Percentiles rank a stretch among this genome's conserved stretches.
phyloP scores from a whole-genome alignment of 2,888 invertebrate species.

The Eupeodes latifasciatus region DNA sequence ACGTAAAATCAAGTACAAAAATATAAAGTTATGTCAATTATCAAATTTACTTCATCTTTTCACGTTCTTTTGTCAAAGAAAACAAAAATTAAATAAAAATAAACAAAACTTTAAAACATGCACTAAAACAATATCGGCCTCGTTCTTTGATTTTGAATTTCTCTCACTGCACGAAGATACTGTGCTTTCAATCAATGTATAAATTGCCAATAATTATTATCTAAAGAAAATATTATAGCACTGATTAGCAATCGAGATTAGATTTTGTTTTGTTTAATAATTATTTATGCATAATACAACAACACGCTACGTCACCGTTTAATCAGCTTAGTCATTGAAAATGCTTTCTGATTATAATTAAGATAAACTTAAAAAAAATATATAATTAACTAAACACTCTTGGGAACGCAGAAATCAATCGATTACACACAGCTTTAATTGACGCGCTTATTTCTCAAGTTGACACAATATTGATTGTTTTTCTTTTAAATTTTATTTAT shows the following conservation, averaged over 20 bases:
- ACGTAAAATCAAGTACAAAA: no score
- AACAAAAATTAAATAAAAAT: background rate
- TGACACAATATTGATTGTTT: background rate
- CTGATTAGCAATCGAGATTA: slow-evolving; percentile 32
- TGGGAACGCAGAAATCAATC: background rate
- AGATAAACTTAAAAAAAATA: slow-evolving; percentile 23
- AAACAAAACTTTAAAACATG: background rate
- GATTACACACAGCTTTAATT: slow-evolving; percentile 21
- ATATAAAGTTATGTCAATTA: background rate
- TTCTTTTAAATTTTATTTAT: background rate
- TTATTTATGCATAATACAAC: background rate
- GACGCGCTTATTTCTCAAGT: background rate
- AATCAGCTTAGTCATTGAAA: slow-evolving; percentile 21
- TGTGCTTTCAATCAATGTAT: slow-evolving; percentile 12
- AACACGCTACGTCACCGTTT: slow-evolving; percentile 26
- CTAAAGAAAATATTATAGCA: background rate
- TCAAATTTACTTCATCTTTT: background rate
- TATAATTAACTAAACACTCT: background rate
- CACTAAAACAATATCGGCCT: background rate
- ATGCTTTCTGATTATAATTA: slow-evolving; percentile 28
- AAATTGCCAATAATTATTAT: slow-evolving; percentile 15
- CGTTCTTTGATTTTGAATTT: background rate
- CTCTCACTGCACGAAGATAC: background rate
- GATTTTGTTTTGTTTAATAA: background rate
- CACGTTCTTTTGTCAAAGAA: background rate